Evolutionary conservation across 2,888 invertebrate genomes (phyloP), one percentile per base, ranked within the genome.

Genomic region (Exocentrus adspersus): DNA sequence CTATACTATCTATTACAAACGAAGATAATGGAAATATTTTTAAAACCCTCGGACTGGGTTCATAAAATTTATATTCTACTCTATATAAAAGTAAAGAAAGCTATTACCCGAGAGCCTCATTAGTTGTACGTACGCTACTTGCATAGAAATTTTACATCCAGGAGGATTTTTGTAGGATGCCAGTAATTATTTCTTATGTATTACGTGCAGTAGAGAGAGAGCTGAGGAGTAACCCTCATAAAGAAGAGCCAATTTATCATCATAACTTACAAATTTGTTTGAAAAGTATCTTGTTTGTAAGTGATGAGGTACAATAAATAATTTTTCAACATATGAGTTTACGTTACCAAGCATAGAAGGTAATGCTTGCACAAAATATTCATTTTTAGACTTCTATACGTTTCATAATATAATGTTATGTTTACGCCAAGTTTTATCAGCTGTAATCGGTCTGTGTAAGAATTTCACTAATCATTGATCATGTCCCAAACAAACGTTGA

Each of bases 181-280:
- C n/a, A 37, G 37, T 37, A 37, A 37, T 37, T 37, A 14, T 37
- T 37, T 12, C 37, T 37, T n/a, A 37, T 37, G 37, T 14, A 37
- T 37, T n/a, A 37, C 37, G 37, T 37, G 14, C 37, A 37, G n/a
- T n/a, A n/a, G n/a, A n/a, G 21, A 48, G 20, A 20, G n/a, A 24
- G 14, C 16, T 48, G 7, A 14, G 12, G 2, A 24, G 6, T n/a
- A 48, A 48, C 24, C 12, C 14, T 21, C n/a, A 24, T 16, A 19
- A 21, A 14, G 42, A 2, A 17, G 24, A 12, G 12, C 43, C 28
- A 43, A 54, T 54, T 54, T 54, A 43, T 54, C 54, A 54, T 54
- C 54, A 24, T 10, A 46, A 46, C 45, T 46, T 32, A 37, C 32
- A 46, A 57, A 57, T 57, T 57, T 46, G 57, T 57, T 46, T 57